A percentile compares a stretch with the other conserved stretches of the same genome.
Conservation (phyloP, 2,113 vertebrate genomes). For the Silurus glanis region DNA sequence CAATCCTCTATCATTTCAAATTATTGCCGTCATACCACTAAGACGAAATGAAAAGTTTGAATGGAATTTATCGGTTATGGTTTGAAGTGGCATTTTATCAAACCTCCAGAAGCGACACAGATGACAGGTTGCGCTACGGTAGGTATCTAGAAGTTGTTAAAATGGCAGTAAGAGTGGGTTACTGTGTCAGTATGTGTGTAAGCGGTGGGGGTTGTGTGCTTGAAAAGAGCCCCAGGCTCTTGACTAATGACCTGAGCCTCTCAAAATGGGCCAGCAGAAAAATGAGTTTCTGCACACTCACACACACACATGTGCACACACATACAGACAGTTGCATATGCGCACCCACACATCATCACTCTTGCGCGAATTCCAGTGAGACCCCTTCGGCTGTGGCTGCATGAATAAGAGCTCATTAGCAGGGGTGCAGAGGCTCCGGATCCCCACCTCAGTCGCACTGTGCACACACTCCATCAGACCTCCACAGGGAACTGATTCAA, state of each 20-base stretch:
- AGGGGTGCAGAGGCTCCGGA: slow-evolving; percentile 28
- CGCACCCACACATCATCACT: neutral
- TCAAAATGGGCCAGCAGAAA: slow-evolving; percentile 31
- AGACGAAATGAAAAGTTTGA: neutral
- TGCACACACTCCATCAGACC: slow-evolving; percentile 29
- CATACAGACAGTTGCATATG: slow-evolving; percentile 2
- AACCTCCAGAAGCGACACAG: neutral
- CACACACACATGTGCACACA: slow-evolving; percentile 13
- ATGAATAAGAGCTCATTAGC: slow-evolving; percentile 51
- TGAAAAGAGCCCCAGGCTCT: slow-evolving; percentile 20
- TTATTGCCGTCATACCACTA: neutral
- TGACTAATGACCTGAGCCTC: slow-evolving; percentile 42
- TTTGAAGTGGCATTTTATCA: neutral
- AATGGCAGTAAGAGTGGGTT: neutral
- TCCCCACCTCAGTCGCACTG: slow-evolving; percentile 9
- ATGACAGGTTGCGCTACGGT: neutral
- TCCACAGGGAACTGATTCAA: slow-evolving; percentile 29
- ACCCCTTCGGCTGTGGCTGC: slow-evolving; percentile 38
- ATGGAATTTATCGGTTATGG: neutral
- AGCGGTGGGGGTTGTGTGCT: neutral
- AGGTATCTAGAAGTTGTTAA: slow-evolving; percentile 41
- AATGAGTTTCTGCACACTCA: slow-evolving; percentile 28
- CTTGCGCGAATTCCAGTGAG: slow-evolving; percentile 23
- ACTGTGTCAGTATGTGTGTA: neutral
- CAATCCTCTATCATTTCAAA: neutral